phyloP scores from a whole-genome alignment of 2,113 vertebrate genomes.

The Rhinolophus sinicus region DNA sequence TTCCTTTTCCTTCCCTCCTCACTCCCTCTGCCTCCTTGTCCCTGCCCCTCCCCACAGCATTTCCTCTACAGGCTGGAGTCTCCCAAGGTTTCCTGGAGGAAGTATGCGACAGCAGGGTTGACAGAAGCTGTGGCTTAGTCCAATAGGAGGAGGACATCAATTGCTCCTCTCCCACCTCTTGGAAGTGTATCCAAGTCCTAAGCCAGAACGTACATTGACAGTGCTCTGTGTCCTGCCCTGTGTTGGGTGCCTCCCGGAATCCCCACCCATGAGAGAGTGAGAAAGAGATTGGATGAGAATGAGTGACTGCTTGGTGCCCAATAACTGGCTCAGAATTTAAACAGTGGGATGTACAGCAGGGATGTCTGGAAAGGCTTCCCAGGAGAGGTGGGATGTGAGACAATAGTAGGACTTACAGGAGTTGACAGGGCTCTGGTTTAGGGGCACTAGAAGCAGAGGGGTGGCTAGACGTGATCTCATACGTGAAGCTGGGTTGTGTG shows the following conservation, averaged over 20 bases:
- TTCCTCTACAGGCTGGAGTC: background rate
- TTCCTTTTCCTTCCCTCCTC: background rate
- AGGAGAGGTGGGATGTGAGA: background rate
- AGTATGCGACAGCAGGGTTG: background rate
- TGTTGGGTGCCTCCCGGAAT: background rate
- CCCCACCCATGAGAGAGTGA: background rate
- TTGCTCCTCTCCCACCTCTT: background rate
- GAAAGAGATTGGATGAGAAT: background rate
- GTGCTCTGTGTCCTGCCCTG: background rate
- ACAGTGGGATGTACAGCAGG: background rate
- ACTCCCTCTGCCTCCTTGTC: background rate
- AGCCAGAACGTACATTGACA: background rate
- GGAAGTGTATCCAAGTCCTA: background rate
- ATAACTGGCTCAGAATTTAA: conserved; percentile 6
- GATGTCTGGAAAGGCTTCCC: background rate
- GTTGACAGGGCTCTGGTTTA: background rate
- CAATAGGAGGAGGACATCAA: background rate
- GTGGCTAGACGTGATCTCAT: background rate
- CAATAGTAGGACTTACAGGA: background rate
- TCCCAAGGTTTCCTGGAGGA: conserved; percentile 41
- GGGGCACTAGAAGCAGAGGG: background rate
- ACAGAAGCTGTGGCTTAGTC: background rate
- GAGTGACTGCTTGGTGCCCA: background rate
- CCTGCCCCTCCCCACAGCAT: background rate
- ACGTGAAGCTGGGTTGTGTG: background rate